phyloP scores from a whole-genome alignment of 2,797 vertebrate species.

The Gymnodraco acuticeps region DNA sequence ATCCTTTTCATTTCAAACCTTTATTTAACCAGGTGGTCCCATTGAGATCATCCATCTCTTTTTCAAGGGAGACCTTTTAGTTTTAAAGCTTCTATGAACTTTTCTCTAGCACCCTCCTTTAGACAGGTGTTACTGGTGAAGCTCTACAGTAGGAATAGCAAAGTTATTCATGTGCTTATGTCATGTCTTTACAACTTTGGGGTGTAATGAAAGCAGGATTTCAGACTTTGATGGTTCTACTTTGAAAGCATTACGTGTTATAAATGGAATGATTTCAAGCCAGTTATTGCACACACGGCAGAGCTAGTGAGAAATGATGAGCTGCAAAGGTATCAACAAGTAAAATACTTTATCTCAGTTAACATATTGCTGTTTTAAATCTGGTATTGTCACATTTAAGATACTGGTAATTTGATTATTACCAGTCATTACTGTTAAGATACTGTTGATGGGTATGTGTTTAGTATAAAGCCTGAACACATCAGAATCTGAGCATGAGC shows the following conservation, averaged over 20 bases:
- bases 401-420: too few species aligned
- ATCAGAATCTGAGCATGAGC: too few species aligned
- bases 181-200: neutral
- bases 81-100: neutral
- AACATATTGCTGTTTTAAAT: neutral
- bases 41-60: too few species aligned
- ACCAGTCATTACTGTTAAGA: too few species aligned
- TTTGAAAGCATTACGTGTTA: neutral
- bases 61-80: neutral
- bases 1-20: too few species aligned
- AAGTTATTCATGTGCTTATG: neutral
- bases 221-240: neutral
- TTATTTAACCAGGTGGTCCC: too few species aligned
- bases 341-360: neutral
- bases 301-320: neutral
- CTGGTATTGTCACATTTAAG: too few species aligned
- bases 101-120: neutral
- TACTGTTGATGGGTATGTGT: too few species aligned
- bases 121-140: neutral
- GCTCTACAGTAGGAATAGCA: neutral
- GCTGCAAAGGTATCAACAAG: neutral
- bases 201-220: neutral
- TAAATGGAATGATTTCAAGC: neutral
- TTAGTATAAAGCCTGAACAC: too few species aligned
- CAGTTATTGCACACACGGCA: neutral